Evolutionary conservation across 2,888 invertebrate species (phyloP), one percentile per base, ranked within the genome.

Genomic region (Lathronympha strigana): DNA sequence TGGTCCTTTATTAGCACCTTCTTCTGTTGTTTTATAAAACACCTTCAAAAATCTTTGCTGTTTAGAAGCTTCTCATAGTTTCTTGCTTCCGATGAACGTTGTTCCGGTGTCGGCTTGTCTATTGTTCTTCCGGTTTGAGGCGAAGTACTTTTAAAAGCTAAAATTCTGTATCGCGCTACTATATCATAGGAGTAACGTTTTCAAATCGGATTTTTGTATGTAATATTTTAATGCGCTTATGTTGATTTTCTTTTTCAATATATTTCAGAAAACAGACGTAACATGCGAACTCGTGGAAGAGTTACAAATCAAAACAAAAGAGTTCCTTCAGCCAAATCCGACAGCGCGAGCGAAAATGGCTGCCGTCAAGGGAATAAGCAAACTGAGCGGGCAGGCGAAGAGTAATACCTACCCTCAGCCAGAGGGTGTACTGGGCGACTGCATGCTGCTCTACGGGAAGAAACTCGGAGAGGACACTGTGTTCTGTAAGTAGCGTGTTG

Each of bases 261-360:
- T 58, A 58, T 85, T 84, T 40, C 88, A 98, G 98, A 99, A 98
- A 96, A 98, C 99, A 74, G 99, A 99, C 90, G 97, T 99, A 66
- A 99, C 98, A 70, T 97, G 96, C 79, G 99, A 99, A 88, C 92
- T 99, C 80, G 98, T 99, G 38, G 99, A 99, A 85, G 99, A 99
- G 80, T 91, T 99, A 74, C 98, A 99, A 87, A 92, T 95, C 75
- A 98, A 99, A 93, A 99, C 99, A 66, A 99, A 98, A 93, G 99
- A 99, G 92, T 99, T 97, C 88, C 94, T 99, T 49, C 99, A 99
- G 87, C 99, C 99, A 61, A 99, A 99, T 93, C 99, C 99, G 63
- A 98, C 97, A 69, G 97, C 97, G 15, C 93, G 98, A 66, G 98
- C 97, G 43, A 98, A 98, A 90, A 98, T 98, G 98, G 97, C 97